phyloP scores from a whole-genome alignment of 1,140 invertebrate species.

The Sogatella furcifera region DNA sequence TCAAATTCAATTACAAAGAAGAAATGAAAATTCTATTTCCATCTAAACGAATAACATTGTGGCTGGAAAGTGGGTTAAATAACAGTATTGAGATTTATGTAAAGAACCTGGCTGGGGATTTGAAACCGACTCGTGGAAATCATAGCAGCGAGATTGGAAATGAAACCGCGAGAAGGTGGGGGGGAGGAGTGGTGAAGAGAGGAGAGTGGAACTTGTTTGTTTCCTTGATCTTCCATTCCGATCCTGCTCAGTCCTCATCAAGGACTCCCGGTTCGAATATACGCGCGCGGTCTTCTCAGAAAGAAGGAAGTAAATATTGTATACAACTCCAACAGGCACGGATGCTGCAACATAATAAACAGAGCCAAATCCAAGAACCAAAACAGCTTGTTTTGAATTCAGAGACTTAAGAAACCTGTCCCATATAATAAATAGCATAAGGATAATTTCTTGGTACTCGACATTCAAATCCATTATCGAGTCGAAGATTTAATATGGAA shows the following conservation, averaged over 20 bases:
- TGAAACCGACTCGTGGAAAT: not conserved
- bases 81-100: not conserved
- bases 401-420: no score
- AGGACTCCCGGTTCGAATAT: not conserved
- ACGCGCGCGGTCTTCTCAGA: not conserved
- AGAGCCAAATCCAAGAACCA: not conserved
- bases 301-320: not conserved
- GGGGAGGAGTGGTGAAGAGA: not conserved
- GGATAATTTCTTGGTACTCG: no score
- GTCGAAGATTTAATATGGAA: no score
- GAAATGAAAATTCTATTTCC: not conserved
- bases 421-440: no score
- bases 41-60: not conserved
- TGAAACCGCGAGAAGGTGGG: slow-evolving; percentile 3
- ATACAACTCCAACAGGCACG: not conserved
- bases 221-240: slow-evolving; percentile 1
- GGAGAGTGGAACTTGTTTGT: not conserved
- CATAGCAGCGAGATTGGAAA: not conserved
- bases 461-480: no score
- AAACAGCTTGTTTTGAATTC: not conserved
- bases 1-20: no score
- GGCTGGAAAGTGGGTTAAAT: not conserved
- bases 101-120: not conserved
- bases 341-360: not conserved
- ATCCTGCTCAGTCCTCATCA: not conserved